Base-by-base conservation (phyloP, 2,113 vertebrate genomes). In the Cinclus mexicanus region DNA sequence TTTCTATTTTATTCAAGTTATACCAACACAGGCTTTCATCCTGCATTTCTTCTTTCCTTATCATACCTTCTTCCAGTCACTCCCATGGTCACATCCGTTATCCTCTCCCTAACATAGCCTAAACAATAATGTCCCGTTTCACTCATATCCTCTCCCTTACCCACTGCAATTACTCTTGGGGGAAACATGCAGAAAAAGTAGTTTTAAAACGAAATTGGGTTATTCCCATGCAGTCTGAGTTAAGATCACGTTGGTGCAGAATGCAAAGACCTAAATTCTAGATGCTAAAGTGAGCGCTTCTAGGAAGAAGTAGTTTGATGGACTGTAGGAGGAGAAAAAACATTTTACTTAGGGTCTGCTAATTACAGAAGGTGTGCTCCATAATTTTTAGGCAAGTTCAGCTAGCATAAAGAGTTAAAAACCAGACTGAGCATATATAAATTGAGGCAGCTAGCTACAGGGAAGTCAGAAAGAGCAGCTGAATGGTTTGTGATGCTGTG, bases 341-440 rank as follows among this genome's bases (percentile, higher is more conserved):
- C n/a, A 60, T 89, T 68, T 79, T 44, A 28, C 33, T 80, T 68
- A 26, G 14, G 11, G 18, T 80, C 37, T 93, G 14, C 35, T 64
- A 49, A 68, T 29, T 79, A 47, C 71, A 49, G 53, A 77, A 56
- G 23, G 25, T 60, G 17, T 64, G 15, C 12, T 93, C 41, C 16
- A 15, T 81, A 56, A 53, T 61, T 95, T 94, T 95, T 92, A 75
- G 61, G 78, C 28, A 72, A 76, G 41, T 88, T 90, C 46, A 76
- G 28, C 31, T 89, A 89, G 37, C 49, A 29, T 44, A 42, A 86
- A 86, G 4, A 3, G 16, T 11, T 69, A 13, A 65, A 24, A 5
- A 1, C 0, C 37, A 12, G 20, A 67, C 24, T 4, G 1, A 44
- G 35, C 35, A 7, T 71, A 11, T 47, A 46, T 61, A 24, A 87